Conservation (phyloP, 2,888 invertebrate species). For the Blastobasis lacticolella region DNA sequence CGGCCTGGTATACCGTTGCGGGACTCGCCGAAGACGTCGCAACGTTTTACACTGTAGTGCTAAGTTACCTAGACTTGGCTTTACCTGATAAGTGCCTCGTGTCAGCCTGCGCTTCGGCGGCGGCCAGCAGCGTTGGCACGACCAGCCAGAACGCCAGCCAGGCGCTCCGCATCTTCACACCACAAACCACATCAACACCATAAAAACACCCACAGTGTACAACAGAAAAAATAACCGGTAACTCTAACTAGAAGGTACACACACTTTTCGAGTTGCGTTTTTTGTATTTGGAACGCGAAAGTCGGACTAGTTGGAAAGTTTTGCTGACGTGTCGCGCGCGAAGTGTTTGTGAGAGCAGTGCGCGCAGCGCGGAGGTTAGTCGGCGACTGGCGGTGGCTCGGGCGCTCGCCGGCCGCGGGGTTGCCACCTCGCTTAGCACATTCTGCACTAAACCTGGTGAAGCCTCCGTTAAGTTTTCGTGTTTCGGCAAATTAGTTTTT, state of each 20-base stretch:
- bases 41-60: no score
- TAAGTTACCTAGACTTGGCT: not conserved
- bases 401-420: constrained; percentile 37
- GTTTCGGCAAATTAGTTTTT: no score
- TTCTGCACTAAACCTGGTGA: no score
- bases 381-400: constrained; percentile 38
- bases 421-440: constrained; percentile 19
- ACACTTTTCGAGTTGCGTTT: constrained; percentile 15
- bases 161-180: constrained; percentile 65
- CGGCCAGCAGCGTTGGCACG: constrained; percentile 33
- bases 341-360: constrained; percentile 20
- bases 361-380: constrained; percentile 28
- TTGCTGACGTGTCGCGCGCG: constrained; percentile 47
- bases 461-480: no score
- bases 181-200: constrained; percentile 56
- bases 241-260: constrained; percentile 19
- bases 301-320: constrained; percentile 57
- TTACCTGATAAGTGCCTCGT: constrained; percentile 66
- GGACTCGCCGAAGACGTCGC: no score
- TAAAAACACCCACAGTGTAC: constrained; percentile 38
- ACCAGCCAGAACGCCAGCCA: constrained; percentile 62
- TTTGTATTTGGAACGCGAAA: constrained; percentile 36
- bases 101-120: constrained; percentile 53
- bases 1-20: no score
- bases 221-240: constrained; percentile 24